Evolutionary conservation across 2,797 vertebrate genomes (phyloP), one percentile per base, ranked within the genome.

Genomic region (Crax fasciolata): DNA sequence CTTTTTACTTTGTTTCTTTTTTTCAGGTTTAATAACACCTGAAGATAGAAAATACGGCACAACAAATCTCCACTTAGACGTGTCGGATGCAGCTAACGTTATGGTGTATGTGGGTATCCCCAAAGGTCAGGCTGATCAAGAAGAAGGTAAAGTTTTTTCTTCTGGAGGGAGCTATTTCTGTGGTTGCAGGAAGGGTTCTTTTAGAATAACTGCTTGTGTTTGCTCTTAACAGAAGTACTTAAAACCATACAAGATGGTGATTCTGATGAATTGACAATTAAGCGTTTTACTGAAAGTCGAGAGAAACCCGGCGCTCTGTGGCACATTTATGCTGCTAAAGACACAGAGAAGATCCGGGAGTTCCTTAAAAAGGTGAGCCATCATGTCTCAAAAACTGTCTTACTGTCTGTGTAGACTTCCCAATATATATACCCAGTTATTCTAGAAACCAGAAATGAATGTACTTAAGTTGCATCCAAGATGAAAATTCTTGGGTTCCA

Each of bases 41-140:
- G 98, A 98, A 81, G 98, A 98, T 55, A 96, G 98, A n/a, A 98
- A 98, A 91, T 98, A 97, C 0, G 98, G 98, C 70, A 98, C 98
- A 30, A 98, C 98, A 25, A 98, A 98, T 81, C 98, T 98, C 10
- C 98, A 98, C 63, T 78, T 98, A 59, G 98, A 98, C 20, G 98
- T 98, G n/a, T 98, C 98, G 25, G 98, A 98, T 7, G 98, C 98
- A 10, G 98, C 98, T 14, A 98, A 98, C 2, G 98, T 98, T 25
- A 98, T 98, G 98, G 98, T 98, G 28, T 98, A 98, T 0, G 98
- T 98, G 78, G 98, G 98, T 5, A 98, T 98, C 88, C 98, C 98
- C 58, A 97, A 98, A 75, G 98, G 98, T 67, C 97, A 98, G 84
- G 94, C 95, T 51, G 97, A 98, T 30, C 98, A 98, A 24, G 98